Conservation (phyloP, 2,797 vertebrate genomes). For the Catostomus latipinnis region DNA sequence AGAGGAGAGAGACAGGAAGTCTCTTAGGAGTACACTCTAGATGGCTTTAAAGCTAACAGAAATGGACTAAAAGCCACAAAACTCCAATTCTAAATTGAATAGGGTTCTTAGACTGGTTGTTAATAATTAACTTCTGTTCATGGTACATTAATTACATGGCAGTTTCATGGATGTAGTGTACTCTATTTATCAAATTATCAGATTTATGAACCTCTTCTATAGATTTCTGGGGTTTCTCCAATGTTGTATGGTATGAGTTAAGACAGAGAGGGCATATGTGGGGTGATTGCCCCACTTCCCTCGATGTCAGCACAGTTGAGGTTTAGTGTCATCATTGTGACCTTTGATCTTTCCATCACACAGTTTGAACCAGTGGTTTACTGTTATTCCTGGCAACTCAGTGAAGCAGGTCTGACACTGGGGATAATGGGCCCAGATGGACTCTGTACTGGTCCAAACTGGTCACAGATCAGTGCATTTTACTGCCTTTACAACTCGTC, state of each 20-base stretch:
- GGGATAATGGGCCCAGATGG: conserved; percentile 57
- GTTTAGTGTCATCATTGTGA: conserved; percentile 45
- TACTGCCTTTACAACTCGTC: conserved; percentile 55
- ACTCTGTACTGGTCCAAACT: conserved; percentile 48
- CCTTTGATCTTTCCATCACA: conserved; percentile 59
- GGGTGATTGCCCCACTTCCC: conserved; percentile 44
- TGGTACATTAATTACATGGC: background rate
- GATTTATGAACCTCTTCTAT: background rate
- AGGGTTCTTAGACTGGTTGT: background rate
- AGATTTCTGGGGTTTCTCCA: background rate
- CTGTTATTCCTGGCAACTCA: conserved; percentile 60
- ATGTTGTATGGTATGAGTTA: conserved; percentile 25
- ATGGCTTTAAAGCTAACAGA: too few relatives aligned
- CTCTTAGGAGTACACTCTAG: too few relatives aligned
- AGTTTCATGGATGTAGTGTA: conserved; percentile 17
- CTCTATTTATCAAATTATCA: conserved; percentile 4
- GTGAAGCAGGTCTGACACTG: conserved; percentile 42
- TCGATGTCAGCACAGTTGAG: conserved; percentile 52
- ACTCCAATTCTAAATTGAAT: too few relatives aligned
- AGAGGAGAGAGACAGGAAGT: too few relatives aligned
- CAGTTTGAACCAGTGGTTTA: conserved; percentile 34
- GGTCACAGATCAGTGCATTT: conserved; percentile 52
- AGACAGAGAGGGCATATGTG: conserved; percentile 10
- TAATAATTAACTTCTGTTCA: background rate
- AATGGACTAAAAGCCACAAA: too few relatives aligned